Base-by-base conservation (phyloP, 2,113 vertebrate species). In the Promerops cafer region DNA sequence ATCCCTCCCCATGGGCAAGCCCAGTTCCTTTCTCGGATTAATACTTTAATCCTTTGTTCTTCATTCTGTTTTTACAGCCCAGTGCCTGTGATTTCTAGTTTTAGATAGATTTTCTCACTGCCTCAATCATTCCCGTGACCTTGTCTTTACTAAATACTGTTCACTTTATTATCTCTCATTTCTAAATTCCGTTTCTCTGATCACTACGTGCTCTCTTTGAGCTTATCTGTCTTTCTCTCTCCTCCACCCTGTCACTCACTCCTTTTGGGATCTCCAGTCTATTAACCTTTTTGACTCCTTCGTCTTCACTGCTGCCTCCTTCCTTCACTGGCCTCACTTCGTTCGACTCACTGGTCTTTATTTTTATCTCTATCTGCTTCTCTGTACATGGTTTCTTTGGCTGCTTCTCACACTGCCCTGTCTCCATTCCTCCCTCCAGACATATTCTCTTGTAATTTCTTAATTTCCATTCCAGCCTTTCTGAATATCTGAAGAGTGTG, bases 231-330 rank as follows among this genome's bases (percentile, higher is more conserved):
- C 96, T 92, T 78, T 92, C 33, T 91, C 87, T 91, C 66, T 94
- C 35, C 74, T 94, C 52, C 87, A 50, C 66, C 60, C 65, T 96
- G 94, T 95, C 96, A 97, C 80, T 97, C 93, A 95, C 88, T 74
- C 90, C 92, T 95, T 95, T 80, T 96, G 96, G 93, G 94, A 96
- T 95, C 94, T 84, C 94, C 59, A 35, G 83, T 94, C 95, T 95
- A 56, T 97, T 96, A 96, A 97, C 95, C 96, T 97, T 94, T 94
- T 92, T 94, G 96, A 96, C 96, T 96, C 91, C 42, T 90, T 45
- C 40, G 33, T 94, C 69, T 90, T 94, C 65, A 85, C 53, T 50
- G 84, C 91, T 95, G 54, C 72, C 57, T 95, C 50, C 72, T 89
- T 89, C 54, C 66, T 94, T 96, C 92, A 30, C 16, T 89, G 96